Evolutionary conservation across 2,888 invertebrate species (phyloP), one percentile per base, ranked within the genome.

Genomic region (Dorcus parallelipipedus): DNA sequence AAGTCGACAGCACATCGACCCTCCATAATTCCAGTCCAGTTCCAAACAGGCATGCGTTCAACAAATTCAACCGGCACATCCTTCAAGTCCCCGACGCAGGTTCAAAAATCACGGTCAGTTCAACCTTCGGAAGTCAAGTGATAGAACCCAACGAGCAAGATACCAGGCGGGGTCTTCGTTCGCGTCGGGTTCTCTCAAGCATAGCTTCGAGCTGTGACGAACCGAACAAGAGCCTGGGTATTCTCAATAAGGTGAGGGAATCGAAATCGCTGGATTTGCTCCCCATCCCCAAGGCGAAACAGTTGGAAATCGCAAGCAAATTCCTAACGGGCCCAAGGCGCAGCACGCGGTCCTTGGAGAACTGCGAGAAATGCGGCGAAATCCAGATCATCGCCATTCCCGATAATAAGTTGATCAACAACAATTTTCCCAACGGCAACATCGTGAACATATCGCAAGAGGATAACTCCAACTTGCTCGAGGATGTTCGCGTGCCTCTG

Each of bases 181-280:
- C 79, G 33, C 78, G 83, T 67, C 75, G 86, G 60, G 83, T 86
- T 14, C 73, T 88, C 52, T 86, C 86, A 53, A 86, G 86, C 56
- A 88, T 87, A 56, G 86, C 86, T 14, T 86, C 86, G 47, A 86
- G 86, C 60, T 82, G 83, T 58, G 85, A 84, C 65, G 84, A 84
- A 61, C 76, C 73, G 54, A 76, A 78, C 51, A 73, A 70, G 56
- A 77, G 77, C 59, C 71, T 75, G 54, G 67, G 71, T 14, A 69
- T 71, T 58, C 60, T 76, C 38, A 75, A 74, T 56, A 75, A 70
- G 63, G 78, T 86, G 60, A 79, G 86, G 20, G 86, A 86, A 70
- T 85, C 86, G 0, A 83, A 84, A 62, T 88, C 88, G 0, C 75
- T 89, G 60, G 88, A 89, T 72, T 84, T 84, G 2, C 80, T 89